A percentile compares a stretch with the other conserved stretches of the same genome.
Conservation (phyloP, 1,140 invertebrate genomes). For the Pollicipes pollicipes region DNA sequence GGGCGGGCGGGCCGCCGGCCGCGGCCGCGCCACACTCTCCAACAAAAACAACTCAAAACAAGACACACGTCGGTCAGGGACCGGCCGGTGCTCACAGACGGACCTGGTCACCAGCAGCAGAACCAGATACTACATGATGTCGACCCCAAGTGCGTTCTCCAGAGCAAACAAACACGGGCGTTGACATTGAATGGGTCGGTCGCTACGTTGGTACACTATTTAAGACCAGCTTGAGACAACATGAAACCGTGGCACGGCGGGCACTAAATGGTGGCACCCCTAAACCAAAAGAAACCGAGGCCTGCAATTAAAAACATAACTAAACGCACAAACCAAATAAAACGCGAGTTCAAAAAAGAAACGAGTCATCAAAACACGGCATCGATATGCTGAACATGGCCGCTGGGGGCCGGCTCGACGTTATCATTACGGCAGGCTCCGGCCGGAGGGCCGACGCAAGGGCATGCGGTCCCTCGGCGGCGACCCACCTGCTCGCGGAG, state of each 20-base stretch:
- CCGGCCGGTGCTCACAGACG: not conserved
- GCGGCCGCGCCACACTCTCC: not conserved
- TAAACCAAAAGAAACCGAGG: no score
- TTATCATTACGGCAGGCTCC: not conserved
- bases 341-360: not conserved
- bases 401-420: no score
- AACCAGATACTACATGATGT: not conserved
- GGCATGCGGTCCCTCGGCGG: not conserved
- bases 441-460: no score
- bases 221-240: no score
- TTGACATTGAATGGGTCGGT: not conserved
- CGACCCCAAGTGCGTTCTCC: not conserved
- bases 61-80: not conserved
- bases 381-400: not conserved
- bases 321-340: not conserved
- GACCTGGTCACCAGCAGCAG: no score
- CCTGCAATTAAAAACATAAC: not conserved
- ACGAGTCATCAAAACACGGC: not conserved
- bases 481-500: conserved; percentile 71
- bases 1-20: no score
- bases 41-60: not conserved
- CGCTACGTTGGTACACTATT: no score
- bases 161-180: not conserved
- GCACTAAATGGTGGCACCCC: no score
- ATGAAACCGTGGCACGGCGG: no score